A percentile compares a stretch with the other conserved stretches of the same genome.
phyloP scores from a whole-genome alignment of 2,888 invertebrate genomes.

The Agriotes lineatus region DNA sequence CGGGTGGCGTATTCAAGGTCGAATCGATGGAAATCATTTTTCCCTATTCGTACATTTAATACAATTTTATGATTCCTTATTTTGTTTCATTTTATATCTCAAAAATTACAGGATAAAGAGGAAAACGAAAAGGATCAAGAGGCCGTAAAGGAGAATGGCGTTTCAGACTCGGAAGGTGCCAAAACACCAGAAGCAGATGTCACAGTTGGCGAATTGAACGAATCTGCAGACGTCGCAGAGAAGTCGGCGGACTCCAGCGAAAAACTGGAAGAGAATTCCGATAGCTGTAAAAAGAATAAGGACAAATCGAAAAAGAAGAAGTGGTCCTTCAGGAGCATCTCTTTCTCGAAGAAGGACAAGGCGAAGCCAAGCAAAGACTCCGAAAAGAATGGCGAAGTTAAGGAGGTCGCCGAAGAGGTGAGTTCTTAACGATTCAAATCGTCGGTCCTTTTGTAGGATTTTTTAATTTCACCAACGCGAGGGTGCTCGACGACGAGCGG shows the following conservation, averaged over 20 bases:
- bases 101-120: conserved; percentile 64
- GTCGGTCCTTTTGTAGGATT: neutral
- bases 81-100: no score
- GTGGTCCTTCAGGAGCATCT: conserved; percentile 90
- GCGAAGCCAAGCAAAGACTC: conserved; percentile 81
- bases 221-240: conserved; percentile 61
- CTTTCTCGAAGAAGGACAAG: conserved; percentile 90
- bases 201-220: conserved; percentile 64
- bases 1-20: conserved; percentile 56
- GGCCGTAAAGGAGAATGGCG: conserved; percentile 62
- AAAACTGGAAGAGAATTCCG: conserved; percentile 55
- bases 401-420: conserved; percentile 76
- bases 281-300: conserved; percentile 60
- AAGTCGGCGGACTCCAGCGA: conserved; percentile 46
- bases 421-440: conserved; percentile 55
- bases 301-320: conserved; percentile 82
- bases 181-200: conserved; percentile 59
- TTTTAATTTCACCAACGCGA: neutral
- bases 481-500: neutral
- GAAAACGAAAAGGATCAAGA: conserved; percentile 57
- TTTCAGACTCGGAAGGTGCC: conserved; percentile 59
- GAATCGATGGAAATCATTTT: neutral
- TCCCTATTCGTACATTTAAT: conserved; percentile 4
- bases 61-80: no score
- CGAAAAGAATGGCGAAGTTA: conserved; percentile 71